A percentile compares a stretch with the other conserved stretches of the same genome.
These are phyloP conservation scores for Trichogramma dendrolimi DNA, from an alignment of 2,888 invertebrate species.

Conservation along the genomic window DNA sequence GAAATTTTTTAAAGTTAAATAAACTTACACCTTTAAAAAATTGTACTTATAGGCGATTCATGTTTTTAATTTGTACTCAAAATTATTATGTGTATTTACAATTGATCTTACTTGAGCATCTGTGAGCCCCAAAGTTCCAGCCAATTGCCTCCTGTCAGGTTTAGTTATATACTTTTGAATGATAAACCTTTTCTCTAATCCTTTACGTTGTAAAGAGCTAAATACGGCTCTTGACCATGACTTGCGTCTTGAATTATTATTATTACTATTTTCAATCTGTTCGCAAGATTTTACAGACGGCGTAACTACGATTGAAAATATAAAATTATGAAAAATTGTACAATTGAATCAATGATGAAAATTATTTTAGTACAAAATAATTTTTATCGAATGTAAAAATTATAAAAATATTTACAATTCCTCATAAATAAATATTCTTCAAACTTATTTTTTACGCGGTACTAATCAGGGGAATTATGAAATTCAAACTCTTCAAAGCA, in stretches of 20 bases:
- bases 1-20: constrained; percentile 27
- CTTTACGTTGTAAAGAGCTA: constrained; percentile 90
- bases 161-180: constrained; percentile 95
- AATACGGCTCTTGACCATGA: constrained; percentile 96
- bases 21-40: not conserved
- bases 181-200: constrained; percentile 85
- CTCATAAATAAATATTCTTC: too few relatives aligned
- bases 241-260: constrained; percentile 68
- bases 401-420: too few relatives aligned
- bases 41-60: not conserved
- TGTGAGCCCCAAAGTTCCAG: constrained; percentile 85
- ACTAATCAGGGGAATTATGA: too few relatives aligned
- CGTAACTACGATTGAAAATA: not conserved
- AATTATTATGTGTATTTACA: not conserved
- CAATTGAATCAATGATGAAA: too few relatives aligned
- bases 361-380: too few relatives aligned
- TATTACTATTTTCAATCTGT: not conserved
- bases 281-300: not conserved
- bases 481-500: too few relatives aligned
- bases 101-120: constrained; percentile 75
- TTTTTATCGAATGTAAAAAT: too few relatives aligned
- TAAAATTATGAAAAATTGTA: too few relatives aligned
- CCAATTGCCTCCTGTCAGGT: constrained; percentile 85
- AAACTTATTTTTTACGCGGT: too few relatives aligned
- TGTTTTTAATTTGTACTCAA: not conserved